These are phyloP conservation scores for Bombus affinis DNA, from an alignment of 1,140 invertebrate genomes.

Conservation along the genomic window DNA sequence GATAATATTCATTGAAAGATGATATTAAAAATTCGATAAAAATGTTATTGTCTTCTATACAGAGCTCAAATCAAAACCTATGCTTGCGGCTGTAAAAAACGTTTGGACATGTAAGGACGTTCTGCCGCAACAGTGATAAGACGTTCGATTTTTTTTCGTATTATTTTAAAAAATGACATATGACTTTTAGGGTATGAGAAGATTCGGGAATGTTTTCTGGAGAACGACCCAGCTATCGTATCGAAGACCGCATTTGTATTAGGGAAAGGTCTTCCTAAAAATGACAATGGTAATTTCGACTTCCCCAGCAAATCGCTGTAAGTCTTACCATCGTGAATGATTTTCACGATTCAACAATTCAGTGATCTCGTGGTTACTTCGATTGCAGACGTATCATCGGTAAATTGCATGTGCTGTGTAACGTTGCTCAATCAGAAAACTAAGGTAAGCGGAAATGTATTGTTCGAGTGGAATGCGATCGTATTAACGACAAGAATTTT, in stretches of 20 bases:
- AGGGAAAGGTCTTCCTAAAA: conserved; percentile 11
- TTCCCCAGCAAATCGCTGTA: conserved; percentile 49
- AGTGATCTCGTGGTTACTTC: conserved; percentile 22
- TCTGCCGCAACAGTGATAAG: not conserved
- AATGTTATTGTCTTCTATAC: not conserved
- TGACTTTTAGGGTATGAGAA: conserved; percentile 5
- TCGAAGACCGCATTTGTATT: conserved; percentile 31
- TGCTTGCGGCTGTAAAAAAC: conserved; percentile 56
- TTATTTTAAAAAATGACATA: not conserved
- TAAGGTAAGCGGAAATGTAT: conserved; percentile 17
- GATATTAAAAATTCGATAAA: not conserved
- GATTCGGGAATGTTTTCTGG: conserved; percentile 21
- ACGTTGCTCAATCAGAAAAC: not conserved
- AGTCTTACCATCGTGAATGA: conserved; percentile 33
- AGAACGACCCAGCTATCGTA: conserved; percentile 24
- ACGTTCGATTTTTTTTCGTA: not conserved
- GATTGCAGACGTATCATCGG: conserved; percentile 23
- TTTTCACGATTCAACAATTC: not conserved
- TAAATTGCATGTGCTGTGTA: conserved; percentile 14
- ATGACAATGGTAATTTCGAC: conserved; percentile 56
- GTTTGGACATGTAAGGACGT: conserved; percentile 28
- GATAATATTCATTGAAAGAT: not conserved
- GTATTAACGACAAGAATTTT: not conserved
- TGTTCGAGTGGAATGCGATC: not conserved
- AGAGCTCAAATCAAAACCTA: conserved; percentile 48